Conservation (phyloP, 1,140 invertebrate genomes). For the Bombus fervidus region DNA sequence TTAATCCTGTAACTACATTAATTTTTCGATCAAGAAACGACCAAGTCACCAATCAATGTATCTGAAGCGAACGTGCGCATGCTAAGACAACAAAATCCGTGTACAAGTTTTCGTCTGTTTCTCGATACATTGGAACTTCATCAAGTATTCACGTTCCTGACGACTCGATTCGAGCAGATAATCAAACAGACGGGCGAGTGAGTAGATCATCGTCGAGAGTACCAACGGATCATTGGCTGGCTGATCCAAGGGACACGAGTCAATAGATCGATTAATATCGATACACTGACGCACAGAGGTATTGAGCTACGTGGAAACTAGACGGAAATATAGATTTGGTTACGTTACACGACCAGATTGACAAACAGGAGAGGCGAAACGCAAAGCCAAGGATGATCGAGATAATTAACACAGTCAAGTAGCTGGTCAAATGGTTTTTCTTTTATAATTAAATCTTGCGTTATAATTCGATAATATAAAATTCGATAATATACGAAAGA, state of each 20-base stretch:
- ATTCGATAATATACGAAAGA: neutral
- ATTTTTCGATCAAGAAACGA: neutral
- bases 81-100: neutral
- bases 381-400: neutral
- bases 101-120: neutral
- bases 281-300: neutral
- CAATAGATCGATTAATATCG: conserved; percentile 45
- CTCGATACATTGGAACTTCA: conserved; percentile 1
- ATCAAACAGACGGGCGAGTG: neutral
- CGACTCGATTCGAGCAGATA: conserved; percentile 20
- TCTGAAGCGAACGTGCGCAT: neutral
- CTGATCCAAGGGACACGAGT: neutral
- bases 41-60: neutral
- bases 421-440: neutral
- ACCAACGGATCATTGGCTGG: conserved; percentile 13
- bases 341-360: neutral
- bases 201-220: conserved; percentile 2
- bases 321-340: neutral
- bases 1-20: neutral
- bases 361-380: neutral
- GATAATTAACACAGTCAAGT: neutral
- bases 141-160: neutral
- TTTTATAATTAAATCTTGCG: neutral
- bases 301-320: neutral
- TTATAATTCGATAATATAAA: neutral